Conservation (phyloP, 1,140 invertebrate genomes). For the Solenopsis invicta region DNA sequence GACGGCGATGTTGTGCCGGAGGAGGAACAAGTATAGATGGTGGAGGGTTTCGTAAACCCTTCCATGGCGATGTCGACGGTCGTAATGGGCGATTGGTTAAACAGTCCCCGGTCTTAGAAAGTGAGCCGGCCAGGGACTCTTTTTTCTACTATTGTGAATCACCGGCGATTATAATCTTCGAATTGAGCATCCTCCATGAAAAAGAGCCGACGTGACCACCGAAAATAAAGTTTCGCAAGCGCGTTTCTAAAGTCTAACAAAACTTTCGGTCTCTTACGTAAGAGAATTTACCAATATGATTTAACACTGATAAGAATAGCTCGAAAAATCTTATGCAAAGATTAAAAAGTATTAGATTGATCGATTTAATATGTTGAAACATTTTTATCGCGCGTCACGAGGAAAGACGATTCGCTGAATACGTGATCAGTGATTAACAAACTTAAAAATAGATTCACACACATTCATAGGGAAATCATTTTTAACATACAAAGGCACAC, state of each 20-base stretch:
- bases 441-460: not conserved
- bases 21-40: constrained; percentile 52
- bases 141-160: constrained; percentile 63
- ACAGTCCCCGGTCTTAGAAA: constrained; percentile 72
- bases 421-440: not conserved
- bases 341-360: not conserved
- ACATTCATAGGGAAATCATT: not conserved
- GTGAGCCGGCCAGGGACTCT: constrained; percentile 50
- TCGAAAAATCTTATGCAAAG: not conserved
- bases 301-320: constrained; percentile 15
- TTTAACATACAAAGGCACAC: not conserved
- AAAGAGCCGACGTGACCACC: constrained; percentile 21
- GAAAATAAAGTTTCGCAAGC: constrained; percentile 35
- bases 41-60: constrained; percentile 70
- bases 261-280: constrained; percentile 20
- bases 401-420: not conserved
- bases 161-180: constrained; percentile 15
- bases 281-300: constrained; percentile 25
- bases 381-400: constrained; percentile 16
- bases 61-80: constrained; percentile 47
- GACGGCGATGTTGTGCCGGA: constrained; percentile 27
- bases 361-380: constrained; percentile 28
- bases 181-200: constrained; percentile 16
- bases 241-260: constrained; percentile 40
- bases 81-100: constrained; percentile 71